Base-by-base conservation (phyloP, 1,140 invertebrate genomes). In the Aphelenchoides besseyi region DNA sequence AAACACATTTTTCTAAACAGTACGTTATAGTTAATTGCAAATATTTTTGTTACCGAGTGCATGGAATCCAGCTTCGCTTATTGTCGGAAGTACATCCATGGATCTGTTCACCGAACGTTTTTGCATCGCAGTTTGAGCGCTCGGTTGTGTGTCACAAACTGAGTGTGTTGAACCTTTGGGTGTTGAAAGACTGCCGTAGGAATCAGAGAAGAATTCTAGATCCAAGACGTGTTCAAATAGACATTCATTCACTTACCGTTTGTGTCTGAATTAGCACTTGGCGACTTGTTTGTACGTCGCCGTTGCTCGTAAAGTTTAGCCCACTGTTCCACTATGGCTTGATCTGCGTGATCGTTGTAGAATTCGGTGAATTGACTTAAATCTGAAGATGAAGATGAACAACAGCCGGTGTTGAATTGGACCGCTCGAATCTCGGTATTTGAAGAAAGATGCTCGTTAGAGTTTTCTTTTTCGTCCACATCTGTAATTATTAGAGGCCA, bases 351-450 rank as follows among this genome's bases (percentile, higher is more conserved):
- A 3, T 76, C 74, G 41, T 74, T 72, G 54, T 74, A 74, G 26
- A 74, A 72, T 72, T 72, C 33, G 28, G 71, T 33, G 33, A 74
- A 37, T 29, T 67, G 66, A 41, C 55, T 75, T 32, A 74, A 53
- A 35, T 74, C 73, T 0, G 71, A 67, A 9, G 73, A 74, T 16
- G 67, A 71, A 26, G 62, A 68, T 3, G 73, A 74, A 12, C 32
- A 72, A 28, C 70, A 53, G n/a, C 73, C 73, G 33, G 72, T 37
- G 37, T 73, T 73, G 41, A 74, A 75, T 33, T 74, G 73, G n/a
- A 74, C 55, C n/a, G 1, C 74, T 29, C 33, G 33, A 69, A 35
- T 66, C 63, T 66, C 12, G 63, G 30, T 33, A n/a, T 23, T 16
- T 16, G 12, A 29, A 16, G 1, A 37, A 23, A 36, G 62, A 59